Base-by-base conservation (phyloP, 2,113 vertebrate genomes). In the Proterorhinus semilunaris region DNA sequence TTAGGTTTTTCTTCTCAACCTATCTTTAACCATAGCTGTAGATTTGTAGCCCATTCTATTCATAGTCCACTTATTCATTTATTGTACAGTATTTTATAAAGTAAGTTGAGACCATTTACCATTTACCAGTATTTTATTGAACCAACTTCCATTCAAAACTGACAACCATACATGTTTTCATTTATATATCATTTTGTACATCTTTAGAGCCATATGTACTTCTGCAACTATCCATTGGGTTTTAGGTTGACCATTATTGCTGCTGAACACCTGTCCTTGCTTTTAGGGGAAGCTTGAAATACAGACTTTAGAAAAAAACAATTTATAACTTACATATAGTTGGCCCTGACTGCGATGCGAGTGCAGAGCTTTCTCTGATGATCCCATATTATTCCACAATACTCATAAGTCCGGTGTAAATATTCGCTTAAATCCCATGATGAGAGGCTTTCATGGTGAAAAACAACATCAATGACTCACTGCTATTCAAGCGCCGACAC, bases 381-480 rank as follows among this genome's bases (percentile, higher is more conserved):
- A 44, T 61, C 36, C 42, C 12, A 10, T 61, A 45, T 61, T 61
- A 61, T 61, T 15, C 58, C 13, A 8, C 58, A 45, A 15, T 42
- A 61, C 58, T 61, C 42, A 15, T 45, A 61, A 61, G 36, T 44
- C 36, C 15, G 13, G 42, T 4, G 58, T 61, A 61, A 61, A 44
- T 61, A 61, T 15, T 42, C 58, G 44, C 58, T 45, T 61, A 44
- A 61, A 44, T 45, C 12, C 13, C 7, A 13, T 61, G 42, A 61
- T 61, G 42, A 61, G 42, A 61, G 15, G 42, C 44, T 16, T 13
- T 61, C 42, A 0, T 0, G 13, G 36, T 45, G 42, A 61, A 61
- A 61, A 44, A 61, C 58, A 61, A 44, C 58, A 61, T 61, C 36
- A 61, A 42, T 61, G 58, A 61, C 42, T 45, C 58, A 61, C 43